Evolutionary conservation across 2,888 invertebrate genomes (phyloP).

Genomic region (Eustalomyia histrio): DNA sequence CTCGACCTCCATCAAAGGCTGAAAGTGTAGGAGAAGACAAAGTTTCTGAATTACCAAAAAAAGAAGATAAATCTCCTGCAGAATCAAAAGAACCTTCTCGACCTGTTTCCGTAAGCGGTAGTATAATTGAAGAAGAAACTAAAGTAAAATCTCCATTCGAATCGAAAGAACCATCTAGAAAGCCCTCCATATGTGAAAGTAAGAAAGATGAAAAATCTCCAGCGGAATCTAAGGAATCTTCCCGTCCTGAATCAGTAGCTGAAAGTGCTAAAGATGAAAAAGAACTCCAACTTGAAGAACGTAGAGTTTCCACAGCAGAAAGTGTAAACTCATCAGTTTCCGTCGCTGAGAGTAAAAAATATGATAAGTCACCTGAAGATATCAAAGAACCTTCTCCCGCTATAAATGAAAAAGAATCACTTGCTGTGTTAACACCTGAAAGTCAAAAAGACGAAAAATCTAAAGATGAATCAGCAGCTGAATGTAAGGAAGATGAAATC

Average conservation of each 20-base stretch:
- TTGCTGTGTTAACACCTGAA: not conserved
- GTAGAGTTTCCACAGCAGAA: not conserved
- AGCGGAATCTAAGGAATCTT: conserved; percentile 66
- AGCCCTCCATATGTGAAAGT: conserved; percentile 43
- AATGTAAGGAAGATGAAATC: conserved; percentile 51
- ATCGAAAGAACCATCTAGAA: conserved; percentile 44
- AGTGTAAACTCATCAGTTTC: conserved; percentile 51
- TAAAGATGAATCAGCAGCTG: not conserved
- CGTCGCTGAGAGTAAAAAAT: conserved; percentile 33
- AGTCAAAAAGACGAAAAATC: conserved; percentile 34
- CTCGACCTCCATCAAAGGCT: no score
- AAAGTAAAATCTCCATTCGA: conserved; percentile 20
- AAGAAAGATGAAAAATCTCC: conserved; percentile 53
- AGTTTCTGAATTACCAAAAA: conserved; percentile 10
- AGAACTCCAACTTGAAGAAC: conserved; percentile 19
- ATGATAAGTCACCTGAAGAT: conserved; percentile 52
- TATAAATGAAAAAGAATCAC: conserved; percentile 39
- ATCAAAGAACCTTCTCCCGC: conserved; percentile 57
- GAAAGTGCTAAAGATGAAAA: conserved; percentile 60
- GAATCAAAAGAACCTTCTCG: conserved; percentile 60
- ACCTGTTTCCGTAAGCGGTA: conserved; percentile 46
- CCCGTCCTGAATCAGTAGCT: conserved; percentile 71
- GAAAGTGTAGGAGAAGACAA: conserved; percentile 65
- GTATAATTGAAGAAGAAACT: conserved; percentile 15
- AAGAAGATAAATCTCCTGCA: conserved; percentile 42